Conservation (phyloP, 2,113 vertebrate species). For the Setophaga kirtlandii region DNA sequence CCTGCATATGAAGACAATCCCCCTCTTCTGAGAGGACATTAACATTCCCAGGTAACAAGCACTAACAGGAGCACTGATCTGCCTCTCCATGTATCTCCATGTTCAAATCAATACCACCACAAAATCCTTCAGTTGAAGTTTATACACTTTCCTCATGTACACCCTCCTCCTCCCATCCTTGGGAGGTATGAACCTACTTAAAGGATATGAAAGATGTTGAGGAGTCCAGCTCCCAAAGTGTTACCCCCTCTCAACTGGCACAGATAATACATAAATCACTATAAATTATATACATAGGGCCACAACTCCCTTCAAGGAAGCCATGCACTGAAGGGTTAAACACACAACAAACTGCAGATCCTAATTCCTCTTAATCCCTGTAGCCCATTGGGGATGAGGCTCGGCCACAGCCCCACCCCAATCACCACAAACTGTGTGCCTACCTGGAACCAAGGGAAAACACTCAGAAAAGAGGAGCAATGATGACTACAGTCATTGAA, state of each 20-base stretch:
- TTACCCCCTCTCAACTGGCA: not conserved
- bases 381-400: not conserved
- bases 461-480: not conserved
- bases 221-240: not conserved
- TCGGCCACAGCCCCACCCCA: not conserved
- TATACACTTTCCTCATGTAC: not conserved
- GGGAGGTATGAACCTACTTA: not conserved
- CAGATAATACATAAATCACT: accelerated
- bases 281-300: not conserved
- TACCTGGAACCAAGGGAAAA: not conserved
- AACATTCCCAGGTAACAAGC: not conserved
- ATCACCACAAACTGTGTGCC: not conserved
- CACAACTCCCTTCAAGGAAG: not conserved
- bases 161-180: not conserved
- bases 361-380: constrained; percentile 9
- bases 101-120: not conserved
- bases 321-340: not conserved
- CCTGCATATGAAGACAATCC: not conserved
- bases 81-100: not conserved
- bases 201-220: not conserved
- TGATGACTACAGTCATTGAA: not conserved
- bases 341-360: not conserved
- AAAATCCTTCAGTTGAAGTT: not conserved
- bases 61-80: not conserved
- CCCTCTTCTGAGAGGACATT: not conserved